Conservation (phyloP, 2,888 invertebrate genomes). For the Sycophila texana region DNA sequence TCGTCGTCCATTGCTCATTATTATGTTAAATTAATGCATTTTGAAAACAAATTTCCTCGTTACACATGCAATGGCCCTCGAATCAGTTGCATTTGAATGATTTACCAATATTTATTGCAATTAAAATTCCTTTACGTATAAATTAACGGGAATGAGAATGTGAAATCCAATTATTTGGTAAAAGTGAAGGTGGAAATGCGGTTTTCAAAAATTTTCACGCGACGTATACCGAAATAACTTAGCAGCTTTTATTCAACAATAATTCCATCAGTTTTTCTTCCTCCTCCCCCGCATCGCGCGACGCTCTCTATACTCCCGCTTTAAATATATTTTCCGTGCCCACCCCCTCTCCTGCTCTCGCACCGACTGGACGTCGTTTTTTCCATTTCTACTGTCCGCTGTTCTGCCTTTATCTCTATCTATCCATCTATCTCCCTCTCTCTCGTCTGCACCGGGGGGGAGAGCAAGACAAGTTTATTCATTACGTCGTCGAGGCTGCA, state of each 20-base stretch:
- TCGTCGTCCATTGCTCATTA: too few species aligned
- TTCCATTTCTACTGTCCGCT: constrained; percentile 55
- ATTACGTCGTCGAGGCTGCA: constrained; percentile 53
- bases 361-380: constrained; percentile 51
- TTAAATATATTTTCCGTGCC: constrained; percentile 45
- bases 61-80: too few species aligned
- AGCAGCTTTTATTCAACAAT: constrained; percentile 28
- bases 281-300: neutral
- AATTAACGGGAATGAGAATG: too few species aligned
- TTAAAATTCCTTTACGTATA: too few species aligned
- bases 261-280: constrained; percentile 42
- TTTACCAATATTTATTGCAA: too few species aligned
- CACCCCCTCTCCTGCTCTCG: constrained; percentile 61
- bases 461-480: constrained; percentile 56
- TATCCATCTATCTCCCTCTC: constrained; percentile 46
- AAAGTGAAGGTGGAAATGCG: neutral
- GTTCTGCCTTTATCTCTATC: constrained; percentile 52
- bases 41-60: too few species aligned
- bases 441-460: constrained; percentile 55
- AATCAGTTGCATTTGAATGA: too few species aligned
- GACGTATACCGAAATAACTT: neutral
- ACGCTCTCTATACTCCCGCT: constrained; percentile 54
- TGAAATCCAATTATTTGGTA: neutral
- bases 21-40: too few species aligned
- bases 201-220: constrained; percentile 15